These are phyloP conservation scores for Vannuccia rotundouncinata DNA, from an alignment of 2,888 invertebrate species.

Conservation along the genomic window DNA sequence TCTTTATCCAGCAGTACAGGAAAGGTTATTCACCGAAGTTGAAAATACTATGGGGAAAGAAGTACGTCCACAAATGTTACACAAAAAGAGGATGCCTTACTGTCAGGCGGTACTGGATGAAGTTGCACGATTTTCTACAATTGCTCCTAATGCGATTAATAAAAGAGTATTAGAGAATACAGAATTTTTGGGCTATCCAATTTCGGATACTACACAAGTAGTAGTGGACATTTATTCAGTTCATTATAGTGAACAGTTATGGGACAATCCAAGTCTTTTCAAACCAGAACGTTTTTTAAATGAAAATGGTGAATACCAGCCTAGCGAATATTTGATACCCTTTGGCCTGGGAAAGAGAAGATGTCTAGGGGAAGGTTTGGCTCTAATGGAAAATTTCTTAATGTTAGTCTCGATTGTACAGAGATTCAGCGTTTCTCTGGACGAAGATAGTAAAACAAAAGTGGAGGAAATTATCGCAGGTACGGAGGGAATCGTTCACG, in stretches of 20 bases:
- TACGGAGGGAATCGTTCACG: slow-evolving; percentile 29
- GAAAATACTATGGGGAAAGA: neutral
- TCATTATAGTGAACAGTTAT: neutral
- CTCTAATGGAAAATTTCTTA: neutral
- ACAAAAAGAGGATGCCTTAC: slow-evolving; percentile 7
- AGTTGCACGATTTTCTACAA: neutral
- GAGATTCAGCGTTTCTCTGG: neutral
- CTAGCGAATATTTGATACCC: slow-evolving; percentile 10
- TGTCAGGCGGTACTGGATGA: slow-evolving; percentile 30
- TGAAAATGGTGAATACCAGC: slow-evolving; percentile 3
- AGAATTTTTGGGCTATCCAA: slow-evolving; percentile 3
- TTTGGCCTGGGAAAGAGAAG: slow-evolving; percentile 32
- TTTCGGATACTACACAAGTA: neutral
- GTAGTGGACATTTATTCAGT: neutral
- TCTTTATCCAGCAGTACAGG: slow-evolving; percentile 4
- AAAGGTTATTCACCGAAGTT: slow-evolving; percentile 3
- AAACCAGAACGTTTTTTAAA: slow-evolving; percentile 25
- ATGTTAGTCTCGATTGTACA: neutral
- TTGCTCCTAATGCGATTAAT: slow-evolving; percentile 7
- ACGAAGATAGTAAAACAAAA: neutral
- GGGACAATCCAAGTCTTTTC: slow-evolving; percentile 19
- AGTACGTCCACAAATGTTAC: neutral
- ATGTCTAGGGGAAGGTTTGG: slow-evolving; percentile 29
- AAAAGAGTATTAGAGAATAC: neutral
- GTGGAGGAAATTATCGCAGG: slow-evolving; percentile 11